Evolutionary conservation across 2,797 vertebrate genomes (phyloP), one percentile per base, ranked within the genome.

Genomic region (Tapirus indicus): DNA sequence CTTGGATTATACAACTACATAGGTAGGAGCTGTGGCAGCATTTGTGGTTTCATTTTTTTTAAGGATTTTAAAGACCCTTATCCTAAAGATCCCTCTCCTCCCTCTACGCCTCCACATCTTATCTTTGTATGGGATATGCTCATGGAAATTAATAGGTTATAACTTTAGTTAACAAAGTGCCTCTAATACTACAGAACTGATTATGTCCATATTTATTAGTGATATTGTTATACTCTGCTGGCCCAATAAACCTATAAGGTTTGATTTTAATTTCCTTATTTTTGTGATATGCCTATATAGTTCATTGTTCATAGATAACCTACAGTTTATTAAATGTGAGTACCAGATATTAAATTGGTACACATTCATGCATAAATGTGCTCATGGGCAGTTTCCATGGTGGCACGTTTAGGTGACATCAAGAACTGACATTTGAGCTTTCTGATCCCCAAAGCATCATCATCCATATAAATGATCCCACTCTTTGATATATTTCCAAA

Each of bases 11-110:
- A 25, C 25, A 85, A 18, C 21, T 8, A 7, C 21, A 13, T 4
- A 35, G 80, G 54, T 21, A 74, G 49, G 44, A 38, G 75, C 35
- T 35, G 10, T 17, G 38, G 58, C 20, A 29, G n/a, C 21, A 32
- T 5, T 69, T 85, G 58, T 21, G 8, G 4, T 56, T 97, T 84
- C 4, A 0, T 38, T 68, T 41, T 64, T 75, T 44, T 27, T 6
- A 88, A 85, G 21, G 29, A 47, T 91, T 80, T 91, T 91, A 71
- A 93, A 91, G 21, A 25, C 64, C 16, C 58, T 94, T 27, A 69
- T 14, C 27, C 38, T 56, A 21, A 64, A 85, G 49, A 29, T 29
- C 18, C 18, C 7, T 49, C 27, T 32, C 4, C 25, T 25, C 21
- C 32, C 6, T 29, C n/a, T 14, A 18, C 0, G 17, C 32, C 0